phyloP scores from a whole-genome alignment of 2,113 vertebrate genomes.

The Suncus etruscus region DNA sequence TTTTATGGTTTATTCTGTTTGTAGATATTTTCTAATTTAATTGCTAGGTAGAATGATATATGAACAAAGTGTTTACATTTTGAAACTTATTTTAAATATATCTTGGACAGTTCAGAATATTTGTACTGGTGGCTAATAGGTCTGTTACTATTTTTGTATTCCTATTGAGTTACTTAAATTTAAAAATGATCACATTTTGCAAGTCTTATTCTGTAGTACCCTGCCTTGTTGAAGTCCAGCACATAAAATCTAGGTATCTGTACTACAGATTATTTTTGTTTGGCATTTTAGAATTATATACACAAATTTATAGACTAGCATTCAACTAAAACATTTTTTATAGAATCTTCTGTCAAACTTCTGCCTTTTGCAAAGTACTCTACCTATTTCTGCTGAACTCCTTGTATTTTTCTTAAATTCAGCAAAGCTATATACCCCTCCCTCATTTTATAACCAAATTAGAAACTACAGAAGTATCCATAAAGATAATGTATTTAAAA shows the following conservation, averaged over 20 bases:
- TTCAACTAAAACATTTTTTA: not conserved
- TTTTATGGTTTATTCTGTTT: not conserved
- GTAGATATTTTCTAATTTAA: not conserved
- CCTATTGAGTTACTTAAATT: not conserved
- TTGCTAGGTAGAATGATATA: not conserved
- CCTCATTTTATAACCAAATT: not conserved
- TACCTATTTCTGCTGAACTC: not conserved
- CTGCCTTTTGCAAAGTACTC: not conserved
- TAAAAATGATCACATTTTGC: not conserved
- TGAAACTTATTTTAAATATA: not conserved
- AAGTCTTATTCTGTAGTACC: not conserved
- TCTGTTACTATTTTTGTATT: too few species aligned
- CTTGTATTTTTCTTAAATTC: not conserved
- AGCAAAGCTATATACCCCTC: not conserved
- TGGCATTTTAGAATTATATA: not conserved
- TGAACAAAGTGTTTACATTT: not conserved
- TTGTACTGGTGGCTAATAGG: not conserved
- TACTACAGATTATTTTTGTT: not conserved
- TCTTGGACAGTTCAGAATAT: not conserved
- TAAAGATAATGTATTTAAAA: not conserved
- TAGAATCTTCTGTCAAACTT: not conserved
- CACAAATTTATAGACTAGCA: not conserved
- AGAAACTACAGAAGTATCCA: not conserved
- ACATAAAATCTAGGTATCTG: not conserved
- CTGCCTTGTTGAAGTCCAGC: not conserved